Percentiles rank a stretch among this genome's conserved stretches.
Evolutionary conservation across 1,140 invertebrate species (phyloP).

Genomic region (Magallana ariakensis): DNA sequence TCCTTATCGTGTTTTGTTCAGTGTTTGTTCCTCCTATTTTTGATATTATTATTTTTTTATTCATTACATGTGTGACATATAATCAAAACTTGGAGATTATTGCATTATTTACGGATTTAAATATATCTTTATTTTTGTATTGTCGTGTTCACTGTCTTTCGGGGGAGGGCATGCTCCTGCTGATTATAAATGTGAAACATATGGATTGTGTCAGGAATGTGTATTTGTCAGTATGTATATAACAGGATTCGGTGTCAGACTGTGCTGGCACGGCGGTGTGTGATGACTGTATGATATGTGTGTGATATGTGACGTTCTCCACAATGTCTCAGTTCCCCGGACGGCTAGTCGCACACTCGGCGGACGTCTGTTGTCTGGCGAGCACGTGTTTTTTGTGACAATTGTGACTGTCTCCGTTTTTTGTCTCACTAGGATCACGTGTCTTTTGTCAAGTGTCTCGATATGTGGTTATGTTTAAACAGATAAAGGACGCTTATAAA

Average conservation of each 20-base stretch:
- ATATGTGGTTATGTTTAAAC: not conserved
- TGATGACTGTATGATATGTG: too few species aligned
- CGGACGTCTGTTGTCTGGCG: too few species aligned
- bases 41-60: not conserved
- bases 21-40: not conserved
- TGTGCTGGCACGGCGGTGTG: too few species aligned
- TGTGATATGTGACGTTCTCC: too few species aligned
- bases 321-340: too few species aligned
- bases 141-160: not conserved
- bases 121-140: not conserved
- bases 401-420: not conserved
- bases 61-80: constrained; percentile 3
- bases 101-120: not conserved
- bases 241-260: too few species aligned
- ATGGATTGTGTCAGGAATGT: too few species aligned
- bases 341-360: too few species aligned
- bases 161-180: too few species aligned
- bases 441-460: not conserved
- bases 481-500: too few species aligned
- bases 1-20: not conserved
- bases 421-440: not conserved
- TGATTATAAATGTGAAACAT: too few species aligned
- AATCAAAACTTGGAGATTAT: constrained; percentile 31
- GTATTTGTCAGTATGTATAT: too few species aligned
- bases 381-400: not conserved